Evolutionary conservation across 2,888 invertebrate genomes (phyloP), one percentile per base, ranked within the genome.

Genomic region (Copidosoma aretas): DNA sequence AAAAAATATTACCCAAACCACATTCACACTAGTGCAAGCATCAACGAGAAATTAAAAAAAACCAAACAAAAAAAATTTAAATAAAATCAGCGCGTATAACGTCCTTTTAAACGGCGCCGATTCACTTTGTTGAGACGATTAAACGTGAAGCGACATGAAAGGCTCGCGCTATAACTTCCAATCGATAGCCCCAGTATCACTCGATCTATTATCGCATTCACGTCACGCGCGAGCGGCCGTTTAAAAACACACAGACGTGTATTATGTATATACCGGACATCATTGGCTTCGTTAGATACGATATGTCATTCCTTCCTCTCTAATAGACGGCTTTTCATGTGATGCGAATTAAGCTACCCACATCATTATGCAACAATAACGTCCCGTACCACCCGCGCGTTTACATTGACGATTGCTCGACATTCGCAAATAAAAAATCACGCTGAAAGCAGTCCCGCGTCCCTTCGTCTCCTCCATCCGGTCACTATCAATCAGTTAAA

Each of bases 401-500:
- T 17, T 46, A 46, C 3, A 19, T 25, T 12, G 25, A n/a, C 25
- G 24, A 61, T 19, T 43, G n/a, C 25, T n/a, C 56, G 56, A 39
- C 8, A 46, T 46, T 3, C 4, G 46, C 63, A 56, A 32, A 32
- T 8, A 32, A 32, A 32, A 32, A 32, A 5, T 8, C 32, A 32
- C 32, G 32, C 32, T 32, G 32, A 32, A 32, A 32, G 14, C 43
- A n/a, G n/a, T n/a, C 19, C 46, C 59, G 25, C 22, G 17, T 46
- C 54, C 32, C 21, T 39, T 58, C 24, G 32, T 62, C 59, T 53
- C 32, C 17, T 12, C 43, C 43, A 17, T 5, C 3, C 52, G 43
- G 41, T 60, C 63, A 21, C 59, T 62, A 59, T 66, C 59, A 56
- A 60, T 60, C 49, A 51, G 60, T 59, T 25, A 54, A 51, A 64